Evolutionary conservation across 2,888 invertebrate species (phyloP), one percentile per base, ranked within the genome.

Genomic region (Hyposoter dolosus): DNA sequence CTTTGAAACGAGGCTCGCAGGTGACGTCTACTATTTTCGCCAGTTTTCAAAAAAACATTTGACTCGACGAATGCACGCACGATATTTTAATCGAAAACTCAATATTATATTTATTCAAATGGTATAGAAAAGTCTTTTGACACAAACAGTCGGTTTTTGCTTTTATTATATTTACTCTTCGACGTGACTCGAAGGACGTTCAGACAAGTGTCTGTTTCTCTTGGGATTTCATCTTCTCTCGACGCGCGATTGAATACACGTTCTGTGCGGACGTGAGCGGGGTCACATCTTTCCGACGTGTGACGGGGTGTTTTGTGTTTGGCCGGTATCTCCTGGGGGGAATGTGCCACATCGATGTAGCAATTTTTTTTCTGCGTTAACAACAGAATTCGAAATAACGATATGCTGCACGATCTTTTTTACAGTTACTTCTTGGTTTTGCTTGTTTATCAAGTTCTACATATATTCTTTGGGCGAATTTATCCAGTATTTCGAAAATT

Each of bases 271-370:
- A 60, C 60, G 60, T 60, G 60, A 60, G 60, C 28, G 28, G 28
- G 60, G 28, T 60, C 60, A 60, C 60, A 60, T 60, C 28, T 28
- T 28, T 28, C 15, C 60, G 60, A 60, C 9, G 60, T 60, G 40
- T 40, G 60, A 60, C 60, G 60, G 60, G 60, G 60, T 60, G 28
- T 60, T 28, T 60, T 60, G 60, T 60, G 60, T 60, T 60, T 60
- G 60, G 60, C 28, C 1, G 56, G 10, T 56, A 23, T 23, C 56
- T 15, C 12, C 60, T 28, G 60, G 28, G 60, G 28, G 15, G 19
- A 60, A 28, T 28, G 23, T 60, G 60, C 60, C 60, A 60, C 60
- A 60, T 60, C 60, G 15, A 28, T 28, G 28, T 60, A 56, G 23
- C 28, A 60, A 15, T 60, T 60, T 60, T 60, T 28, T 4, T 60